These are phyloP conservation scores for Corythaixoides concolor DNA, from an alignment of 2,113 vertebrate species.

Conservation along the genomic window DNA sequence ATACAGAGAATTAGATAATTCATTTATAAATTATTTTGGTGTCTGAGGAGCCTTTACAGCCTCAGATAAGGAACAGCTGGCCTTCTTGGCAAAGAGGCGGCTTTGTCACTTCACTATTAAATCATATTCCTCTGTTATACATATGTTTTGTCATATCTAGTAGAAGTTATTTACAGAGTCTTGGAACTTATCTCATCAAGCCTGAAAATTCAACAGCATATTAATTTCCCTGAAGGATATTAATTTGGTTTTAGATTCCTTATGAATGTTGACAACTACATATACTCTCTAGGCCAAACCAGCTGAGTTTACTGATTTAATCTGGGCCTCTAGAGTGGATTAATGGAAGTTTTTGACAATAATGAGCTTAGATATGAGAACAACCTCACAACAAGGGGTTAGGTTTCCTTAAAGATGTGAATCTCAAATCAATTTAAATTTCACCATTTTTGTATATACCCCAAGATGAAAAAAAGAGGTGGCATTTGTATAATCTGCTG, in stretches of 20 bases:
- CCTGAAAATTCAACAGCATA: slow-evolving; percentile 6
- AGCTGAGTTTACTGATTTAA: slow-evolving; percentile 54
- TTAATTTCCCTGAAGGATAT: slow-evolving; percentile 29
- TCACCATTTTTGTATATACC: background rate
- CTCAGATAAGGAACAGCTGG: background rate
- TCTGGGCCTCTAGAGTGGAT: slow-evolving; percentile 19
- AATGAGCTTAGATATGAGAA: slow-evolving; percentile 1
- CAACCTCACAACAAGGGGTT: background rate
- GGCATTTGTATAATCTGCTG: background rate
- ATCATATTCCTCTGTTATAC: background rate
- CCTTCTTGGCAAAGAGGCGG: background rate
- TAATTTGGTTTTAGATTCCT: slow-evolving; percentile 14
- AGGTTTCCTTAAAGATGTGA: slow-evolving; percentile 13
- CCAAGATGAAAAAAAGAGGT: background rate
- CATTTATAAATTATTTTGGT: background rate
- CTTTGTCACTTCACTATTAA: background rate
- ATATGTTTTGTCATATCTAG: background rate
- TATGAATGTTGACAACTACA: slow-evolving; percentile 36
- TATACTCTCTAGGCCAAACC: slow-evolving; percentile 9
- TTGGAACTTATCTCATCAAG: slow-evolving; percentile 10
- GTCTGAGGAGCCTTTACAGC: background rate
- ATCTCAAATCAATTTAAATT: background rate
- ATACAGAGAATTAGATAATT: background rate
- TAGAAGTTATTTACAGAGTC: background rate
- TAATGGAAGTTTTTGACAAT: background rate